Evolutionary conservation across 2,113 vertebrate species (phyloP).

Genomic region (Salminus brasiliensis): DNA sequence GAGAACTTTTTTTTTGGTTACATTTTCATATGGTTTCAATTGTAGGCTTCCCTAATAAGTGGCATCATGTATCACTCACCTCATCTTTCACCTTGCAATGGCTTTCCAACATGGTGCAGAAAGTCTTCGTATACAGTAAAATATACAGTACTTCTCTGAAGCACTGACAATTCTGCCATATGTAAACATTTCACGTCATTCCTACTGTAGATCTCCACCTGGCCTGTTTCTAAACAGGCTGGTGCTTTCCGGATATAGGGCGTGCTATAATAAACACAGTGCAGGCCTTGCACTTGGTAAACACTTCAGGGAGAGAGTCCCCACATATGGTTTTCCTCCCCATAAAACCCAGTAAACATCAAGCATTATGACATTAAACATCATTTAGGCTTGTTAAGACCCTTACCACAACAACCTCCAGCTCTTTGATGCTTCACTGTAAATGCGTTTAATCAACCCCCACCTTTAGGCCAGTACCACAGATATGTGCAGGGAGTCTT

Average conservation of each 20-base stretch:
- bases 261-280: not conserved
- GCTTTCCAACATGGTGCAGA: not conserved
- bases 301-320: not conserved
- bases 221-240: not conserved
- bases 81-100: not conserved
- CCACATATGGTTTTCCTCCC: not conserved
- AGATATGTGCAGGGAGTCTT: not conserved
- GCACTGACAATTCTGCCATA: not conserved
- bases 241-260: not conserved
- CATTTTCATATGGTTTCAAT: not conserved
- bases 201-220: not conserved
- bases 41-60: not conserved
- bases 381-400: not conserved
- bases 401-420: not conserved
- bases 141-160: not conserved
- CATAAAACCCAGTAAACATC: not conserved
- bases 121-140: not conserved
- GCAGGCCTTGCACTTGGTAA: not conserved
- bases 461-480: not conserved
- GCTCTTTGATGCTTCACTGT: not conserved
- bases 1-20: too few species aligned
- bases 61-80: not conserved
- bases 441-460: not conserved
- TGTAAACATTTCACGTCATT: not conserved
- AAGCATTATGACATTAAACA: not conserved